phyloP scores from a whole-genome alignment of 2,797 vertebrate species.

The Labroides dimidiatus region DNA sequence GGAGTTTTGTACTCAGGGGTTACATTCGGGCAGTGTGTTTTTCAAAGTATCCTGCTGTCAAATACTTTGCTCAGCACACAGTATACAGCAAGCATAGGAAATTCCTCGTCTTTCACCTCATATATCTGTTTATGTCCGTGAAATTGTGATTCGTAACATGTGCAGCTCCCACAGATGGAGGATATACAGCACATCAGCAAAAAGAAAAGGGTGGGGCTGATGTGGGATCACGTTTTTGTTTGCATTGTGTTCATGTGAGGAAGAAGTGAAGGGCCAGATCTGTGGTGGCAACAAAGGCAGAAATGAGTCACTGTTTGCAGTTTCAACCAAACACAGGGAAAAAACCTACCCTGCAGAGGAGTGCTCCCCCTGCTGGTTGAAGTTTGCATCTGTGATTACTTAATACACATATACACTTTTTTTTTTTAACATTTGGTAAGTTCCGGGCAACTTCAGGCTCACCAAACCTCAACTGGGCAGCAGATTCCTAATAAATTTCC shows the following conservation, averaged over 20 bases:
- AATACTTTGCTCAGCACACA: constrained; percentile 29
- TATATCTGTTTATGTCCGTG: constrained; percentile 3
- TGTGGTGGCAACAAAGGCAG: constrained; percentile 62
- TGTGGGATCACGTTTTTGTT: constrained; percentile 24
- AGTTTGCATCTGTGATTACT: constrained; percentile 24
- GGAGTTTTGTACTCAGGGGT: constrained; percentile 14
- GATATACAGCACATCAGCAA: constrained; percentile 19
- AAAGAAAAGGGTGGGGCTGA: constrained; percentile 1
- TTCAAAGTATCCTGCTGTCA: constrained; percentile 41
- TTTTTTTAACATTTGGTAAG: constrained; percentile 26
- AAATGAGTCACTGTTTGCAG: constrained; percentile 69
- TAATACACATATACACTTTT: constrained; percentile 19
- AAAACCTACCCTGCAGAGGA: not conserved
- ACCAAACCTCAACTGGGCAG: not conserved
- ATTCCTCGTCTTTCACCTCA: constrained; percentile 24
- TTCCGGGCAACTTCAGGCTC: constrained; percentile 7
- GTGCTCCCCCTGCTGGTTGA: constrained; percentile 67
- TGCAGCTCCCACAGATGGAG: constrained; percentile 25
- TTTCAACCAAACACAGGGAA: constrained; percentile 23
- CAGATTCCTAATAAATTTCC: not conserved
- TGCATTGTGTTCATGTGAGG: constrained; percentile 34
- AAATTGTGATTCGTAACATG: constrained; percentile 63
- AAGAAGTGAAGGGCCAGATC: constrained; percentile 35
- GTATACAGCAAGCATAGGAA: not conserved
- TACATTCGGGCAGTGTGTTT: constrained; percentile 14